phyloP scores from a whole-genome alignment of 2,113 vertebrate genomes.

The Chamaea fasciata region DNA sequence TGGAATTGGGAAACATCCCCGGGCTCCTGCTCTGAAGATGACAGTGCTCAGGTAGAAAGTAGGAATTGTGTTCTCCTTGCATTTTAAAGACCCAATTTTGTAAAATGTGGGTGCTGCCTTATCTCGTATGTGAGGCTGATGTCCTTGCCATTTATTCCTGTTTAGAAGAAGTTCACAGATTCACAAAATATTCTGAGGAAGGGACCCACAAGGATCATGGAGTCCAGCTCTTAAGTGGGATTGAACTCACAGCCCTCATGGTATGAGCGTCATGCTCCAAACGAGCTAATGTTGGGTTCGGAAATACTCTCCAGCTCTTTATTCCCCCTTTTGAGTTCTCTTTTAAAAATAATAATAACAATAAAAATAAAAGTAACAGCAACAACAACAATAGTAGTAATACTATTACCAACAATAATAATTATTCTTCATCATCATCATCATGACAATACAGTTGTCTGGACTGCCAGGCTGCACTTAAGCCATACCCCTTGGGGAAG shows the following conservation, averaged over 20 bases:
- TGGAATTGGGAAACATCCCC: neutral
- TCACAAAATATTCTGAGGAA: neutral
- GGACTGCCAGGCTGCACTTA: neutral
- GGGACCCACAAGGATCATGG: too few species aligned
- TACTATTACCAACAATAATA: neutral
- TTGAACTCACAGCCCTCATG: fast-evolving
- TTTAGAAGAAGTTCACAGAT: neutral
- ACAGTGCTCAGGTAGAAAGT: neutral
- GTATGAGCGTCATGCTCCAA: neutral
- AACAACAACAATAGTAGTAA: too few species aligned
- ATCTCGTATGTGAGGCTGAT: neutral
- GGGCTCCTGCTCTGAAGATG: neutral
- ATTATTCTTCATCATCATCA: neutral
- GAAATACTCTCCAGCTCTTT: neutral
- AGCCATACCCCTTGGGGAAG: neutral
- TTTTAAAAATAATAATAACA: neutral
- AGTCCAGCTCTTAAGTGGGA: neutral
- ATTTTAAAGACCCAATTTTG: neutral
- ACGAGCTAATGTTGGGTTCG: fast-evolving
- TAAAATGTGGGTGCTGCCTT: neutral
- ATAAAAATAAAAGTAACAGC: too few species aligned
- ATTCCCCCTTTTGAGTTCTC: neutral
- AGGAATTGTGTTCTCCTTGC: neutral
- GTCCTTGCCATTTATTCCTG: neutral
- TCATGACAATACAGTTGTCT: fast-evolving